Base-by-base conservation (phyloP, 2,888 invertebrate species). In the Agriopis aurantiaria region DNA sequence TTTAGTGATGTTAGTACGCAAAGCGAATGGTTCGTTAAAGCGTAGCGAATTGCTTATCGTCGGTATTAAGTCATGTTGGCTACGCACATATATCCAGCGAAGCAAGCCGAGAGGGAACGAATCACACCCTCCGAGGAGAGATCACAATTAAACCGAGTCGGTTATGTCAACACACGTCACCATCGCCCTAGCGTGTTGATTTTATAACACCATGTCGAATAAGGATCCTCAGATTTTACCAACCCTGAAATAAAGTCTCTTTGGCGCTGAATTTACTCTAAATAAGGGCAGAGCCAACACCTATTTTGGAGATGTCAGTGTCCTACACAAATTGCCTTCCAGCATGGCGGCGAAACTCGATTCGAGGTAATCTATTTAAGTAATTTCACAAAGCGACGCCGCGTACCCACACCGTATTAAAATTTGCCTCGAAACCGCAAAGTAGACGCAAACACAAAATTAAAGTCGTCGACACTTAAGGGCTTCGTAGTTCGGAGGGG, bases 391-490 rank as follows among this genome's bases (percentile, higher is more conserved):
- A 89, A 89, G 87, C 85, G 88, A 85, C 85, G 85, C 87, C 88
- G 85, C 88, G 88, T 85, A 87, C 88, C 86, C 85, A 74, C 75
- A 75, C 72, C 88, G 89, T 90, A 91, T 92, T 92, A 92, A 93
- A 93, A 91, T 93, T 91, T 92, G 89, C 89, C 85, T 82, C 85
- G 85, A 85, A 84, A 91, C 93, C 93, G 87, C 93, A 91, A 92
- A 93, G 93, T 93, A 91, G 89, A 93, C 90, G 91, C 91, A 91
- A 93, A 93, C 93, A 92, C 91, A 91, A 92, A 92, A 93, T 93
- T 91, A 93, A 93, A 93, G 91, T 91, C 92, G 91, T 91, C 90
- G 90, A 90, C 93, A 92, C 93, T 93, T 91, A 90, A 91, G 89
- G 90, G 91, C 89, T 88, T 88, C 92, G 91, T 91, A 92, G 91